These are phyloP conservation scores for Okapia johnstoni DNA, from an alignment of 2,113 vertebrate species.

Conservation along the genomic window DNA sequence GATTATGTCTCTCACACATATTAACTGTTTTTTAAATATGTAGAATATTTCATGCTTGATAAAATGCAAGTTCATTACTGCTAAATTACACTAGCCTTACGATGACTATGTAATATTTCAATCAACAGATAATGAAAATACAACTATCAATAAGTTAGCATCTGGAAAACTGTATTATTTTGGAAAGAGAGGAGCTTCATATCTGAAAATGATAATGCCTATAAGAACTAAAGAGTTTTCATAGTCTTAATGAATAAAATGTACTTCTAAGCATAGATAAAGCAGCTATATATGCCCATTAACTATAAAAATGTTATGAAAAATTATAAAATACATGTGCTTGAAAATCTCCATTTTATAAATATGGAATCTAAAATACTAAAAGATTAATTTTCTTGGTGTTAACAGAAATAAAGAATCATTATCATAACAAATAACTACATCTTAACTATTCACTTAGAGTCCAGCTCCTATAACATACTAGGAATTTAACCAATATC, in stretches of 20 bases:
- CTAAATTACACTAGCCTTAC: neutral
- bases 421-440: neutral
- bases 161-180: neutral
- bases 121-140: neutral
- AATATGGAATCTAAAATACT: neutral
- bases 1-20: neutral
- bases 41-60: neutral
- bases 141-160: neutral
- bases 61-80: neutral
- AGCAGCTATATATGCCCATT: neutral
- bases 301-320: neutral
- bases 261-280: neutral
- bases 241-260: slow-evolving; percentile 2
- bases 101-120: neutral
- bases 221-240: neutral
- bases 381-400: neutral
- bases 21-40: neutral
- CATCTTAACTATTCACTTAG: neutral
- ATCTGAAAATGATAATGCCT: neutral
- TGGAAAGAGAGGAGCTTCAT: neutral
- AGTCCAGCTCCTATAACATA: neutral
- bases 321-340: neutral
- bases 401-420: neutral
- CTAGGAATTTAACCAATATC: neutral
- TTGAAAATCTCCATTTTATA: neutral